phyloP scores from a whole-genome alignment of 2,888 invertebrate species.

The Phragmatobia fuliginosa region DNA sequence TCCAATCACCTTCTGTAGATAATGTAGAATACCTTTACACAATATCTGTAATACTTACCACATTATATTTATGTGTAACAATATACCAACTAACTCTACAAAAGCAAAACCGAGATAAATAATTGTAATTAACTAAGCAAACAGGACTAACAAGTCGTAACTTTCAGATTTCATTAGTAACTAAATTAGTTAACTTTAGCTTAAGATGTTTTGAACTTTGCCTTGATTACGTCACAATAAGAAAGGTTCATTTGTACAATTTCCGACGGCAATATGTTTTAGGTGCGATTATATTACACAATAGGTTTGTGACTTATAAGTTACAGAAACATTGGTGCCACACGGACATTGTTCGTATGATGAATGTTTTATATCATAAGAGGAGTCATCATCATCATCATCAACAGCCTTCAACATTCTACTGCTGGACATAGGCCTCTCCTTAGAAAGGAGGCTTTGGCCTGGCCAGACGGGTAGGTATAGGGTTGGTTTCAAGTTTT shows the following conservation, averaged over 20 bases:
- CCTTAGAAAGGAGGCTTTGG: too few species aligned
- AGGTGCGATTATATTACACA: not conserved
- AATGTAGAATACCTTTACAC: too few species aligned
- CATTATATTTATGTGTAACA: not conserved
- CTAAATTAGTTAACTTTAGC: conserved; percentile 19
- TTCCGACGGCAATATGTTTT: not conserved
- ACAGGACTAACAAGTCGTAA: conserved; percentile 14
- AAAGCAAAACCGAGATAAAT: conserved; percentile 12
- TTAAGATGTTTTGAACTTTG: conserved; percentile 12
- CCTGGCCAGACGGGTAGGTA: too few species aligned
- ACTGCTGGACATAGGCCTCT: too few species aligned
- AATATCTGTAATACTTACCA: too few species aligned
- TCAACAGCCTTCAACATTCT: too few species aligned
- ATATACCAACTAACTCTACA: not conserved
- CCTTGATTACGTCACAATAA: conserved; percentile 14
- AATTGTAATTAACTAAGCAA: conserved; percentile 16
- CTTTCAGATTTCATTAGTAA: conserved; percentile 25
- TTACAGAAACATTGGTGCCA: not conserved
- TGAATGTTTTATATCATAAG: too few species aligned
- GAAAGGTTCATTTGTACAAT: conserved; percentile 10
- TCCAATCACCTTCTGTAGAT: too few species aligned
- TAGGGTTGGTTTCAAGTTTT: too few species aligned
- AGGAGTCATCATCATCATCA: too few species aligned
- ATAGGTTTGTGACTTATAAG: not conserved
- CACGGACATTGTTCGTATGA: too few species aligned